A percentile compares a stretch with the other conserved stretches of the same genome.
These are phyloP conservation scores for Petrocephalus microphthalmus DNA, from an alignment of 2,113 vertebrate genomes.

Conservation along the genomic window DNA sequence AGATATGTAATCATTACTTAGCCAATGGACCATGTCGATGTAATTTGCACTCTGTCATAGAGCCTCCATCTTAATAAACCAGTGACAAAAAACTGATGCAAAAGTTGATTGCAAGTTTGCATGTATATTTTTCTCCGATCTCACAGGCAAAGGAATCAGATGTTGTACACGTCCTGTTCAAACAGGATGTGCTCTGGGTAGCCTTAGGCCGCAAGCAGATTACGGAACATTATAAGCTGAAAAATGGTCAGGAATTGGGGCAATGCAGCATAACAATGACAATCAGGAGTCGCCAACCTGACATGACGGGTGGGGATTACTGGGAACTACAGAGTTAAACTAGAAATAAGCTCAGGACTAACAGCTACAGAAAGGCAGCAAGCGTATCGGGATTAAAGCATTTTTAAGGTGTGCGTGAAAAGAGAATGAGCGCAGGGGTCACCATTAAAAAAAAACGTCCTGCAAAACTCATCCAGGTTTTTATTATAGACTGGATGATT, in stretches of 20 bases:
- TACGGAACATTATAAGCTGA: neutral
- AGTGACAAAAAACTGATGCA: neutral
- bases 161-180: neutral
- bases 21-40: neutral
- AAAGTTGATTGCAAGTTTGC: neutral
- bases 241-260: neutral
- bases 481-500: neutral
- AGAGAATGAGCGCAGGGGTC: neutral
- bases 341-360: neutral
- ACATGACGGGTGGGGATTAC: neutral
- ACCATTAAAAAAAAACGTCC: neutral
- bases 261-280: neutral
- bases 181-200: neutral
- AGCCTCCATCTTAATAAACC: neutral
- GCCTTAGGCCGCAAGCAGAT: neutral
- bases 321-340: neutral
- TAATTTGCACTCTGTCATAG: neutral
- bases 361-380: neutral
- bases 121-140: neutral
- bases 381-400: neutral
- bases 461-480: neutral
- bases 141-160: neutral
- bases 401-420: neutral
- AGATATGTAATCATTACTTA: neutral
- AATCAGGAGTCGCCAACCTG: neutral